phyloP scores from a whole-genome alignment of 2,888 invertebrate genomes.

The Nematopogon swammerdamellus region DNA sequence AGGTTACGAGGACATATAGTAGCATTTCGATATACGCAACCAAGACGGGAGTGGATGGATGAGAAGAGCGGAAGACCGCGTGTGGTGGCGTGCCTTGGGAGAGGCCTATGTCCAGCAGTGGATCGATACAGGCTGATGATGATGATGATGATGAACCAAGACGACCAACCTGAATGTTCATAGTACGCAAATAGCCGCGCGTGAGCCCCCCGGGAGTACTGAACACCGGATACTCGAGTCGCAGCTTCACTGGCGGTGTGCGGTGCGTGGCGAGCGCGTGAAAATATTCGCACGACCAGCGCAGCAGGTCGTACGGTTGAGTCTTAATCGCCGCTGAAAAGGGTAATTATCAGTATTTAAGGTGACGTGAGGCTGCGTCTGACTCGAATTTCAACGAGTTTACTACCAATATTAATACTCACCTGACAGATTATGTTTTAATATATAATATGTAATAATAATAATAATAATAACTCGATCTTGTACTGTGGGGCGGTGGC shows the following conservation, averaged over 20 bases:
- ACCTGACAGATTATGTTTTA: background rate
- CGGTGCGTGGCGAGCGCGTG: conserved; percentile 71
- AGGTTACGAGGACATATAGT: background rate
- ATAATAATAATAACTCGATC: background rate
- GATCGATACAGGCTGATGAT: too few relatives aligned
- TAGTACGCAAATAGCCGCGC: conserved; percentile 75
- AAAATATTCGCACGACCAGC: conserved; percentile 84
- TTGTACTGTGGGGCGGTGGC: too few relatives aligned
- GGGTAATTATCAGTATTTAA: too few relatives aligned
- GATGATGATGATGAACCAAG: background rate
- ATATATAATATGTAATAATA: too few relatives aligned
- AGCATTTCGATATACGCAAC: too few relatives aligned
- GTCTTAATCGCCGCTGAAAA: conserved; percentile 77
- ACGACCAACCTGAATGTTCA: background rate
- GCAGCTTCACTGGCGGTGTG: conserved; percentile 77
- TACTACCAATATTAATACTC: background rate
- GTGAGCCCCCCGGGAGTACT: conserved; percentile 72
- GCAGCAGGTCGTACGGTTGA: conserved; percentile 81
- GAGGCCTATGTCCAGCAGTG: conserved; percentile 45
- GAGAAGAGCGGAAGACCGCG: too few relatives aligned
- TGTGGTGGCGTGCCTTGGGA: conserved; percentile 63
- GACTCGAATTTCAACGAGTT: too few relatives aligned
- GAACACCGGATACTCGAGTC: conserved; percentile 69
- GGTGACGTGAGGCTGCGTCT: too few relatives aligned
- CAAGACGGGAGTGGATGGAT: too few relatives aligned